phyloP scores from a whole-genome alignment of 2,797 vertebrate species.

The Gobio occitaniae region DNA sequence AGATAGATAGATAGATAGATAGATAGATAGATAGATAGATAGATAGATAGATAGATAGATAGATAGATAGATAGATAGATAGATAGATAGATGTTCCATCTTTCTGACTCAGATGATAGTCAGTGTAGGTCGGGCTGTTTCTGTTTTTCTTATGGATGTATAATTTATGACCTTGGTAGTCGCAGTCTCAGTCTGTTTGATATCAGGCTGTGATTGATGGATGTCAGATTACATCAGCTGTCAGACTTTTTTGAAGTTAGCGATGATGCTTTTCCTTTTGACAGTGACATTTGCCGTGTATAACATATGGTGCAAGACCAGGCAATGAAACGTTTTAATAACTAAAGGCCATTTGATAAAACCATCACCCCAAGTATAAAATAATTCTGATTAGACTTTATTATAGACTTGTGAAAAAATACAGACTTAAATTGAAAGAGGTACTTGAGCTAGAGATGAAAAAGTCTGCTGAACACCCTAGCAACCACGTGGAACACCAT shows the following conservation, averaged over 20 bases:
- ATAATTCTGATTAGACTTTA: background rate
- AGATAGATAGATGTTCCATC: background rate
- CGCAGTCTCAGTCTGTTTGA: constrained; percentile 26
- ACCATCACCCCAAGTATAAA: background rate
- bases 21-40: rapidly evolving
- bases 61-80: background rate
- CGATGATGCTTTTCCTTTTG: background rate
- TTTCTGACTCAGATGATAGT: constrained; percentile 9
- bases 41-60: background rate
- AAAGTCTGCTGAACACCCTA: background rate
- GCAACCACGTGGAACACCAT: background rate
- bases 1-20: rapidly evolving
- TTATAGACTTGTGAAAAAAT: background rate
- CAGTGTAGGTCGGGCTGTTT: background rate
- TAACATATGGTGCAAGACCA: background rate
- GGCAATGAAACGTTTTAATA: background rate
- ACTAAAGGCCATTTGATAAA: background rate
- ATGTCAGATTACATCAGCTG: constrained; percentile 31
- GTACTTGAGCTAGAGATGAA: background rate
- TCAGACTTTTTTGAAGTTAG: constrained; percentile 3
- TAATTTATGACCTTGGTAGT: constrained; percentile 33
- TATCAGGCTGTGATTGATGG: constrained; percentile 39
- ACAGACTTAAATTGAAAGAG: background rate
- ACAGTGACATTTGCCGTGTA: constrained; percentile 5
- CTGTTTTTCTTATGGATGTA: constrained; percentile 6